Base-by-base conservation (phyloP, 1,140 invertebrate genomes). In the Zophobas atratus region DNA sequence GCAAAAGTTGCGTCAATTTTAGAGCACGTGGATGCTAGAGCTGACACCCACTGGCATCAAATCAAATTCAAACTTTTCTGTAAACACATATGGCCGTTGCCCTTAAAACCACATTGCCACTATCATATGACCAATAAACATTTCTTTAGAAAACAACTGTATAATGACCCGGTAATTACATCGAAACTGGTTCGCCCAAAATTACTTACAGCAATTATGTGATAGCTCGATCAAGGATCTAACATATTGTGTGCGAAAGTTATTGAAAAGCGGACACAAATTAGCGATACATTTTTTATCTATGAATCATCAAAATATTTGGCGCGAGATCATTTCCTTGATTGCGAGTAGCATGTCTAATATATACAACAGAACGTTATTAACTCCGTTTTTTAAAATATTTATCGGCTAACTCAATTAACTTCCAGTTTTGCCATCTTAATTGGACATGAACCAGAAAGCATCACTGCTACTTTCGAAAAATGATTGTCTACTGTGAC, bases 251-350 rank as follows among this genome's bases (percentile, higher is more conserved):
- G 49, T 51, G 49, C 49, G 49, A 51, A 51, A 51, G 49, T 51
- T 51, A 51, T 51, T 51, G 49, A 51, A 51, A 51, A 51, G 49
- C 49, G 49, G 49, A 51, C 49, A 51, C 20, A 51, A 51, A 51
- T 51, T 51, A 70, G 38, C 41, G 63, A 39, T 63, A 70, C 36
- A 73, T 73, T 73, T 73, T 73, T 73, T 55, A 53, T 41, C 20
- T n/a, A 73, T 73, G 71, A 73, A 73, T 73, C 71, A 73, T 55
- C 48, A 73, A 73, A 72, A 73, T 73, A 73, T 73, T 73, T 73
- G 71, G 71, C 71, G 32, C 48, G 49, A 55, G 70, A 55, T 56
- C 36, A 73, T 73, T 73, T 73, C 71, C 71, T 73, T 34, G 39
- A 57, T 34, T 71, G 63, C 33, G 36, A 57, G 49, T 51, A 51